A percentile compares a stretch with the other conserved stretches of the same genome.
phyloP scores from a whole-genome alignment of 2,113 vertebrate genomes.

The Podilymbus podiceps region DNA sequence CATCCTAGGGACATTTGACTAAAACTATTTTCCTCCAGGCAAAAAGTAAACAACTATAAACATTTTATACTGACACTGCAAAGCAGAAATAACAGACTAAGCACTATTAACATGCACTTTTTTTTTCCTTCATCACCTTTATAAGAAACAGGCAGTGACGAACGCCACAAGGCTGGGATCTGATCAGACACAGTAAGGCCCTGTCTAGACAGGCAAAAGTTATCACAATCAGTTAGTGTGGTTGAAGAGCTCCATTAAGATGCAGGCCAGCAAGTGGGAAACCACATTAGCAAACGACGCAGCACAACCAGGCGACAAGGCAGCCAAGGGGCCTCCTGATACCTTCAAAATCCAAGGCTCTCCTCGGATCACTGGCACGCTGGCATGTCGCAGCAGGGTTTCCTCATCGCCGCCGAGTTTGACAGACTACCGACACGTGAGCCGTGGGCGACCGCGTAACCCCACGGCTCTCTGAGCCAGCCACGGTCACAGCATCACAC shows the following conservation, averaged over 20 bases:
- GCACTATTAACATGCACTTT: not conserved
- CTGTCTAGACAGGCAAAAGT: conserved; percentile 67
- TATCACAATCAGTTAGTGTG: conserved; percentile 50
- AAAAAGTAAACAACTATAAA: conserved; percentile 54
- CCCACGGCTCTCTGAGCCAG: not conserved
- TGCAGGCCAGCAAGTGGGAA: conserved; percentile 21
- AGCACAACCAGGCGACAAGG: not conserved
- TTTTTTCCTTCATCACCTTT: not conserved
- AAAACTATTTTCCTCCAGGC: conserved; percentile 9
- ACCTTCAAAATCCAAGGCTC: not conserved
- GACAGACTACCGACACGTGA: not conserved
- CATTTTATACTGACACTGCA: conserved; percentile 39
- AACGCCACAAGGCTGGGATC: conserved; percentile 24
- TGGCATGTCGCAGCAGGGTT: accelerated
- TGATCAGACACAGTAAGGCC: conserved; percentile 61
- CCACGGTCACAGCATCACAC: not conserved
- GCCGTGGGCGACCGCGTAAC: accelerated
- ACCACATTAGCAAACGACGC: not conserved
- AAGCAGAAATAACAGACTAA: not conserved
- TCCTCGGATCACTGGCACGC: accelerated
- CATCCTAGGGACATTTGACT: conserved; percentile 26
- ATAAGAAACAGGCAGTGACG: conserved; percentile 51
- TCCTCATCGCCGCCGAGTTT: accelerated
- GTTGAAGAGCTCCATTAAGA: conserved; percentile 51
- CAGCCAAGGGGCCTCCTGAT: not conserved